These are phyloP conservation scores for Elachura formosa DNA, from an alignment of 2,113 vertebrate genomes.

Conservation along the genomic window DNA sequence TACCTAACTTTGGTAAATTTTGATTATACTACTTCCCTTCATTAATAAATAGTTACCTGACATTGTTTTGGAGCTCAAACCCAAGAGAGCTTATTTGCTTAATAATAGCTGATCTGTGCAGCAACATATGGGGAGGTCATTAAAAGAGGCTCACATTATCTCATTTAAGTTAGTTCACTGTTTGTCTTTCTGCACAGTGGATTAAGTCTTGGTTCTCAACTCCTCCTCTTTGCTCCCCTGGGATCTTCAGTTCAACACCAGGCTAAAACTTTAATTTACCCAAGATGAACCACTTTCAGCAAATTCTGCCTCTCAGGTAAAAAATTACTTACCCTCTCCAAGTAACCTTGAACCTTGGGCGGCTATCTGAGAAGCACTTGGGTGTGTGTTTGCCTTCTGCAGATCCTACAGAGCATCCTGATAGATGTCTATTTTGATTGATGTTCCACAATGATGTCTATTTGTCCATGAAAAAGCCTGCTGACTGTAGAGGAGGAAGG, in stretches of 20 bases:
- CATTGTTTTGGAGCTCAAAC: slow-evolving; percentile 12
- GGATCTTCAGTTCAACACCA: background rate
- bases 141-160: background rate
- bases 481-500: background rate
- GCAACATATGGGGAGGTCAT: background rate
- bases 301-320: background rate
- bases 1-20: background rate
- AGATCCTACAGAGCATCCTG: background rate
- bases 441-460: rapidly evolving
- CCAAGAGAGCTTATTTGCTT: background rate
- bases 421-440: rapidly evolving
- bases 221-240: background rate
- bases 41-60: background rate
- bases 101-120: background rate
- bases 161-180: background rate
- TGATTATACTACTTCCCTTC: background rate
- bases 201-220: background rate
- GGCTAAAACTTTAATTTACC: background rate
- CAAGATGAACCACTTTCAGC: background rate
- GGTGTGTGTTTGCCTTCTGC: rapidly evolving
- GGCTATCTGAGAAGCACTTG: background rate
- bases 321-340: background rate
- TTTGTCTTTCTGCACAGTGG: background rate
- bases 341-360: background rate
- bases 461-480: rapidly evolving